A percentile compares a stretch with the other conserved stretches of the same genome.
Conservation (phyloP, 2,113 vertebrate genomes). For the Vidua chalybeata region DNA sequence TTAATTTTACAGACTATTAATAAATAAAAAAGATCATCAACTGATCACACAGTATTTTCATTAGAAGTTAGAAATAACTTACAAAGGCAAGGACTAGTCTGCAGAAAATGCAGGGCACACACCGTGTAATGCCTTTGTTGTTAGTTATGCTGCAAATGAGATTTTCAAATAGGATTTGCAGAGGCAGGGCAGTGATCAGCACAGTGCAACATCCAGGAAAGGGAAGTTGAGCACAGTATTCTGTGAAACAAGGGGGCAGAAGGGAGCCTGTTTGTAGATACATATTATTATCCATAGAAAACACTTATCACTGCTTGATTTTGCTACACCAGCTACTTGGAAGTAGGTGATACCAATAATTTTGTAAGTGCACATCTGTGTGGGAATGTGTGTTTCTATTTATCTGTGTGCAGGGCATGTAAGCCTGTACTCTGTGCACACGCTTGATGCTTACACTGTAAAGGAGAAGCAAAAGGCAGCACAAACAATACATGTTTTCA, state of each 20-base stretch:
- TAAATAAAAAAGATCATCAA: conserved; percentile 56
- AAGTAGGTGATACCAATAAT: conserved; percentile 33
- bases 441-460: not conserved
- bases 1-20: conserved; percentile 65
- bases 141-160: conserved; percentile 71
- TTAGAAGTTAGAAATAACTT: conserved; percentile 58
- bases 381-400: not conserved
- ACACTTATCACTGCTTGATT: conserved; percentile 67
- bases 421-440: not conserved
- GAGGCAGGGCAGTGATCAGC: conserved; percentile 60
- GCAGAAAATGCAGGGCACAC: conserved; percentile 2
- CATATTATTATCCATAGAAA: conserved; percentile 63
- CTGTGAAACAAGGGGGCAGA: conserved; percentile 59
- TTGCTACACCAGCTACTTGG: conserved; percentile 44
- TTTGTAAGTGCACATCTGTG: not conserved
- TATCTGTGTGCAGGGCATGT: not conserved
- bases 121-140: conserved; percentile 68
- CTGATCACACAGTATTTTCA: conserved; percentile 25
- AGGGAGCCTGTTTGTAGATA: conserved; percentile 65
- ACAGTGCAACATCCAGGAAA: conserved; percentile 39
- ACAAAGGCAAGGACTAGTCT: conserved; percentile 46
- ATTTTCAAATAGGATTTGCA: conserved; percentile 75
- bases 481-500: conserved; percentile 5
- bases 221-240: conserved; percentile 37
- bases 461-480: conserved; percentile 35